phyloP scores from a whole-genome alignment of 2,797 vertebrate species.

The Diceros bicornis region DNA sequence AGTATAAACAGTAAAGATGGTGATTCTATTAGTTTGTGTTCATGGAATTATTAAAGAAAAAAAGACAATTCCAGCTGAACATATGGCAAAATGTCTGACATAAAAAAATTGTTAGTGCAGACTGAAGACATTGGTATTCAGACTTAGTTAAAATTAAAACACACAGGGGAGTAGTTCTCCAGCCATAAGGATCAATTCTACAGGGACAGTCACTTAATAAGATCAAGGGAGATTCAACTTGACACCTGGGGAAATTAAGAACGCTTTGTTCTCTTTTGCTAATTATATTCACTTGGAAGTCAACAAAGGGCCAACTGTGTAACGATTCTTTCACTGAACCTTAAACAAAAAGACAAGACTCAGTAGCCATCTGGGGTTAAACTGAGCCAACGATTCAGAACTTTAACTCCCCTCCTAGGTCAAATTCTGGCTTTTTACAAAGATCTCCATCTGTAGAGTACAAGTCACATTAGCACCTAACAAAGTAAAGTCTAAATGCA shows the following conservation, averaged over 20 bases:
- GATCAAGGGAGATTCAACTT: slow-evolving; percentile 56
- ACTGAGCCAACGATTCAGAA: slow-evolving; percentile 1
- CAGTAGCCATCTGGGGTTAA: slow-evolving; percentile 8
- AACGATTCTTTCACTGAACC: slow-evolving; percentile 34
- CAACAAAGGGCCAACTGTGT: slow-evolving; percentile 39
- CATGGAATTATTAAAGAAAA: not conserved
- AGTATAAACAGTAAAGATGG: not conserved
- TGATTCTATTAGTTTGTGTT: not conserved
- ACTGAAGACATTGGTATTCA: not conserved
- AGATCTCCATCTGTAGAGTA: not conserved
- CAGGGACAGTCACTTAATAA: slow-evolving; percentile 50
- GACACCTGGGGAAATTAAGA: slow-evolving; percentile 77
- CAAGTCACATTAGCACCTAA: not conserved
- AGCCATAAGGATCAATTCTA: slow-evolving; percentile 28
- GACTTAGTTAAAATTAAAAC: slow-evolving; percentile 51
- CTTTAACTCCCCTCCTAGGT: not conserved
- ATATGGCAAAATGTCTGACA: not conserved
- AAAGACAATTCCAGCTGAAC: not conserved
- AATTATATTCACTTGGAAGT: slow-evolving; percentile 66
- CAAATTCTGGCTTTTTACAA: slow-evolving; percentile 54
- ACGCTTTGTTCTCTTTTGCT: slow-evolving; percentile 34
- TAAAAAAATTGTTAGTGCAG: not conserved
- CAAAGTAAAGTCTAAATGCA: slow-evolving; percentile 20
- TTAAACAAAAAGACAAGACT: slow-evolving; percentile 53
- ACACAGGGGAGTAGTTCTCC: not conserved